These are phyloP conservation scores for Stratiomys singularior DNA, from an alignment of 2,888 invertebrate genomes.

Conservation along the genomic window DNA sequence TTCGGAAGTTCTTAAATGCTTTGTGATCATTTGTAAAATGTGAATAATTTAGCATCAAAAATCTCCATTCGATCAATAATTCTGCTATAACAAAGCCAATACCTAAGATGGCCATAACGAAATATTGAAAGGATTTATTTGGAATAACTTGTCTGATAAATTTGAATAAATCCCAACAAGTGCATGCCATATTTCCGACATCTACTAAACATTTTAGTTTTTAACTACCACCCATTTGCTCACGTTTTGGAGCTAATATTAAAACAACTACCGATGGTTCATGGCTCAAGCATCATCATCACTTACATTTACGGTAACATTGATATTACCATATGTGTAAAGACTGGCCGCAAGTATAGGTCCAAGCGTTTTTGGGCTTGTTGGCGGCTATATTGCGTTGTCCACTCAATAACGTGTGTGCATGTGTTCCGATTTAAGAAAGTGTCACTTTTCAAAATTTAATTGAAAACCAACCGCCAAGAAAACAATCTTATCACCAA, in stretches of 20 bases:
- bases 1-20: too few relatives aligned
- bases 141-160: too few relatives aligned
- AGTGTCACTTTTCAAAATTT: slow-evolving; percentile 37
- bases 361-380: slow-evolving; percentile 18
- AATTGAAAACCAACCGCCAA: slow-evolving; percentile 20
- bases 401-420: neutral
- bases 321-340: slow-evolving; percentile 30
- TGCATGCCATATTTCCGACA: too few relatives aligned
- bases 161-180: too few relatives aligned
- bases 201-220: too few relatives aligned
- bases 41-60: too few relatives aligned
- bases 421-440: slow-evolving; percentile 38
- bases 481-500: slow-evolving; percentile 43
- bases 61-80: too few relatives aligned
- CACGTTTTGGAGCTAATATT: neutral
- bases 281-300: slow-evolving; percentile 28
- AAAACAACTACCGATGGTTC: slow-evolving; percentile 2
- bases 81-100: too few relatives aligned
- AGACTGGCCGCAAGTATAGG: neutral
- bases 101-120: too few relatives aligned
- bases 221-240: too few relatives aligned
- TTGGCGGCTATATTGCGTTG: neutral
- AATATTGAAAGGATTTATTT: too few relatives aligned
- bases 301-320: slow-evolving; percentile 38
- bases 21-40: too few relatives aligned